phyloP scores from a whole-genome alignment of 2,113 vertebrate species.

The Sapayoa aenigma region DNA sequence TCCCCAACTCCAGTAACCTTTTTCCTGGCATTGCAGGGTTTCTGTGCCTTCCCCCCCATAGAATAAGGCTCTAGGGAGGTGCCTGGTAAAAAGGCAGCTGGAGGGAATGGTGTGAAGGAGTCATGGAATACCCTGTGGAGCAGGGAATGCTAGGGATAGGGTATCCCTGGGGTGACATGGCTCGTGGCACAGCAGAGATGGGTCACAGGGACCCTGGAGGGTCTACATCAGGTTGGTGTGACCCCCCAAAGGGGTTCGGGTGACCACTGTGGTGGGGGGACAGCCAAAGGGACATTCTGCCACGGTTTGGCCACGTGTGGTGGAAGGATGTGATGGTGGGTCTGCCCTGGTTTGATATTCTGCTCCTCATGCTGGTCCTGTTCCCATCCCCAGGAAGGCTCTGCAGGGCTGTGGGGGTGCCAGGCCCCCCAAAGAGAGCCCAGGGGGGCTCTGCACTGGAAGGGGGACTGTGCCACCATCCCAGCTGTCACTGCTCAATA shows the following conservation, averaged over 20 bases:
- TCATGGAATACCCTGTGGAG: not conserved
- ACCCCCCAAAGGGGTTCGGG: not conserved
- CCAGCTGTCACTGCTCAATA: not conserved
- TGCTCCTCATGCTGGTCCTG: not conserved
- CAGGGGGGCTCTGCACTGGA: not conserved
- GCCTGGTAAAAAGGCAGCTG: not conserved
- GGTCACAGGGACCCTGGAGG: rapidly evolving
- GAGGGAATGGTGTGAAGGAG: not conserved
- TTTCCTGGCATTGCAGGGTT: not conserved
- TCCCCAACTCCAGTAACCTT: rapidly evolving
- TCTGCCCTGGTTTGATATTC: too few species aligned
- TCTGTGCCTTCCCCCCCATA: not conserved
- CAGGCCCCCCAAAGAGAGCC: not conserved
- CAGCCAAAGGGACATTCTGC: not conserved
- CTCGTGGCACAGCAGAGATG: rapidly evolving
- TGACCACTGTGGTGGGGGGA: rapidly evolving
- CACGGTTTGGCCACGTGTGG: not conserved
- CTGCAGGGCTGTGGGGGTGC: not conserved
- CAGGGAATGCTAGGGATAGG: rapidly evolving
- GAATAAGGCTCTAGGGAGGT: not conserved
- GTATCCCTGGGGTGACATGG: rapidly evolving
- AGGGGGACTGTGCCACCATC: not conserved
- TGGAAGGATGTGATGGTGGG: not conserved
- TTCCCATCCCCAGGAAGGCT: not conserved
- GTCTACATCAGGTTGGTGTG: rapidly evolving